Percentiles rank a stretch among this genome's conserved stretches.
phyloP scores from a whole-genome alignment of 1,140 invertebrate genomes.

The Zaprionus ghesquierei region DNA sequence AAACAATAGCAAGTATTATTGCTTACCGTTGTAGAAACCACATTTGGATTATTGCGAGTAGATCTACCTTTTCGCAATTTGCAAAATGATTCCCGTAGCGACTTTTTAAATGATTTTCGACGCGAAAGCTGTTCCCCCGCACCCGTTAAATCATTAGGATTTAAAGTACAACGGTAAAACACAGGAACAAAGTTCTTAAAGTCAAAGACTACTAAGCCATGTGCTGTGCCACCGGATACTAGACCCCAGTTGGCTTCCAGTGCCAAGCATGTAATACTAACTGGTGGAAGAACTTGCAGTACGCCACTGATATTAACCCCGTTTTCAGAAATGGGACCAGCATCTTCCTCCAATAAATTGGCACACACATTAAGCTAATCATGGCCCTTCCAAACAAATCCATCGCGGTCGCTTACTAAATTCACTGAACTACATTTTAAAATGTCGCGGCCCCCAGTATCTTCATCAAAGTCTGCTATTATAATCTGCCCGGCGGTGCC shows the following conservation, averaged over 20 bases:
- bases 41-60: constrained; percentile 84
- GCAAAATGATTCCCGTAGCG: constrained; percentile 96
- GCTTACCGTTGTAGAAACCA: constrained; percentile 72
- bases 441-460: constrained; percentile 46
- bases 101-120: constrained; percentile 98
- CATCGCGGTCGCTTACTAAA: constrained; percentile 95
- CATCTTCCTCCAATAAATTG: constrained; percentile 65
- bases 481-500: constrained; percentile 97
- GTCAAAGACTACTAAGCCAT: constrained; percentile 96
- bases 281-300: constrained; percentile 95
- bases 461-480: constrained; percentile 88
- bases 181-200: constrained; percentile 90
- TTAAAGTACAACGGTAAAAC: constrained; percentile 95
- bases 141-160: constrained; percentile 94
- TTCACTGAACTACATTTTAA: constrained; percentile 89
- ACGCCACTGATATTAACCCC: constrained; percentile 91
- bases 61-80: constrained; percentile 94
- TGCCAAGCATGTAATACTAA: constrained; percentile 94
- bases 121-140: constrained; percentile 97
- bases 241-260: constrained; percentile 96
- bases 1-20: background rate
- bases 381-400: constrained; percentile 99
- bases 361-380: constrained; percentile 87
- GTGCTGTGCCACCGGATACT: constrained; percentile 95
- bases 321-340: constrained; percentile 84